Base-by-base conservation (phyloP, 2,888 invertebrate genomes). In the Tortrix viridana region DNA sequence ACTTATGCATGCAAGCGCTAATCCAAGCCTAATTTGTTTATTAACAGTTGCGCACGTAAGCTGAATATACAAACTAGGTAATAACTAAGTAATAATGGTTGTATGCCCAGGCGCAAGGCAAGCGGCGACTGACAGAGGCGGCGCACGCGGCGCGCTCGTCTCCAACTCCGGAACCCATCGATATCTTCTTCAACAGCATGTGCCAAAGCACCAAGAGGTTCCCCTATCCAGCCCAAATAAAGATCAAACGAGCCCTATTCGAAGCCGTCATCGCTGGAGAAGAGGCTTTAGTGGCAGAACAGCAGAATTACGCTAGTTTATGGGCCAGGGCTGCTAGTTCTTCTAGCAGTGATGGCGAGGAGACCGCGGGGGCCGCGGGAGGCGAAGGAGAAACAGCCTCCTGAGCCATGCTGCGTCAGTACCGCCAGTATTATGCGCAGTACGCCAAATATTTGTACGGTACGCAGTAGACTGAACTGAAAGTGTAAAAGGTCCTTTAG, bases 111-210 rank as follows among this genome's bases (percentile, higher is more conserved):
- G 74, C 76, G 60, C 74, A 74, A 61, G 65, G 69, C 70, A 82
- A 80, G 71, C 75, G 77, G 6, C 72, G 55, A 53, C 73, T 69
- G 65, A 67, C 72, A 16, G 77, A 73, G 19, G 66, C 69, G 55
- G 50, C 49, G 55, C 67, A 53, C 63, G 68, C 48, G 63, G 69
- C 67, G 56, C 67, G 58, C 62, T 64, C 65, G 58, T 44, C 65
- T 54, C 18, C 59, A 48, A 62, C 64, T 56, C 81, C 82, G 18
- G 88, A 89, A 73, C 87, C 89, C 55, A 80, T 89, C 53, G 89
- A 89, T 75, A 86, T 85, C 64, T 91, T 91, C 80, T 91, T 91
- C 80, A 86, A 82, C 76, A 80, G 89, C 81, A 91, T 91, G 91
- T 90, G 90, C 74, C 89, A 90, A 77, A 80, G 88, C 50, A 87